Evolutionary conservation across 1,140 invertebrate species (phyloP).

Genomic region (Whitmania pigra): DNA sequence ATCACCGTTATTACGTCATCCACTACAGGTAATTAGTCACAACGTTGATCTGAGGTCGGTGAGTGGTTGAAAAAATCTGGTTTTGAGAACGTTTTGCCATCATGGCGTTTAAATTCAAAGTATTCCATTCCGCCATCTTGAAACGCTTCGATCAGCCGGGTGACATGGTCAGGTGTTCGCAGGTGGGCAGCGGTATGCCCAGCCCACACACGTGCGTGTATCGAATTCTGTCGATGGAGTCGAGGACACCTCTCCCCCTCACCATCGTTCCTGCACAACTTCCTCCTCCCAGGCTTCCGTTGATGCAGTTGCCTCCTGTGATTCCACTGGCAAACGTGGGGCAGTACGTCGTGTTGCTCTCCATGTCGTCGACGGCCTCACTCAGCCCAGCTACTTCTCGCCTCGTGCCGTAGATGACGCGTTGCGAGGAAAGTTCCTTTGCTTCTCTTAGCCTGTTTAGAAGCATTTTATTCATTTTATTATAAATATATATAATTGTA

Average conservation of each 20-base stretch:
- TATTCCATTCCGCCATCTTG: no score
- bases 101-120: no score
- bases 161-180: no score
- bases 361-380: not conserved
- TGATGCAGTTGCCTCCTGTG: not conserved
- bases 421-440: not conserved
- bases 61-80: no score
- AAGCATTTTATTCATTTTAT: no score
- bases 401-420: not conserved
- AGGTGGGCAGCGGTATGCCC: not conserved
- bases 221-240: not conserved
- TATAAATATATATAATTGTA: no score
- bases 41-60: no score
- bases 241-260: not conserved
- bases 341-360: not conserved
- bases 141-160: no score
- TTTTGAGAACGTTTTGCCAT: no score
- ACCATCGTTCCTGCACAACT: not conserved
- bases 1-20: no score
- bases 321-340: not conserved
- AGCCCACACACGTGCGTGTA: constrained; percentile 9
- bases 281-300: not conserved
- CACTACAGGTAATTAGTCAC: no score
- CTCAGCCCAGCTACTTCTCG: not conserved
- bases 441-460: constrained; percentile 1